These are phyloP conservation scores for Pungitius pungitius DNA, from an alignment of 2,113 vertebrate species.

Conservation along the genomic window DNA sequence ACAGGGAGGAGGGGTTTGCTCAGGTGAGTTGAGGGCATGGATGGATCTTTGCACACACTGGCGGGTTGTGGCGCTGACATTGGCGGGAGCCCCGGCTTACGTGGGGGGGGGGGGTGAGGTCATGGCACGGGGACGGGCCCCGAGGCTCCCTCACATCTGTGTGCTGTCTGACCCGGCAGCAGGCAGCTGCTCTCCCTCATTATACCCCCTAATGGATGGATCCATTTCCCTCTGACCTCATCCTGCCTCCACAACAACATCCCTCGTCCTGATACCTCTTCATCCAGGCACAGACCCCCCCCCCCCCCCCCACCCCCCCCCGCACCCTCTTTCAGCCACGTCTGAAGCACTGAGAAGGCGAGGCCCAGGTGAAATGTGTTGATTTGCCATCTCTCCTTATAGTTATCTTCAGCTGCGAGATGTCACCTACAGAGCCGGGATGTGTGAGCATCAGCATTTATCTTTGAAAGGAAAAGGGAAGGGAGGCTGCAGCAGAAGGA, in stretches of 20 bases:
- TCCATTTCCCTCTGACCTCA: conserved; percentile 81
- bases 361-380: background rate
- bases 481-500: conserved; percentile 32
- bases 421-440: conserved; percentile 10
- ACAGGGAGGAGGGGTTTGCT: conserved; percentile 10
- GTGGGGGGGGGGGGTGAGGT: conserved; percentile 65
- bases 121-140: conserved; percentile 49
- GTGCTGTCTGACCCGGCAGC: conserved; percentile 66
- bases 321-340: background rate
- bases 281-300: conserved; percentile 23
- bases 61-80: too few species aligned
- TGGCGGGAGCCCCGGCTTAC: conserved; percentile 25
- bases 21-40: conserved; percentile 42
- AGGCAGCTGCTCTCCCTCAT: conserved; percentile 81
- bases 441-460: conserved; percentile 16
- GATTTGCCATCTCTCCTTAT: conserved; percentile 28
- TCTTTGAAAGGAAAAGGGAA: conserved; percentile 42
- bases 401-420: conserved; percentile 21
- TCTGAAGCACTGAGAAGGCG: conserved; percentile 27
- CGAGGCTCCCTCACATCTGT: conserved; percentile 71
- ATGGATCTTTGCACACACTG: conserved; percentile 16
- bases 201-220: conserved; percentile 78
- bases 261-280: conserved; percentile 38
- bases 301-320: too few species aligned
- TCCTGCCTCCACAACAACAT: conserved; percentile 67